phyloP scores from a whole-genome alignment of 2,888 invertebrate species.

The Helleia helle region DNA sequence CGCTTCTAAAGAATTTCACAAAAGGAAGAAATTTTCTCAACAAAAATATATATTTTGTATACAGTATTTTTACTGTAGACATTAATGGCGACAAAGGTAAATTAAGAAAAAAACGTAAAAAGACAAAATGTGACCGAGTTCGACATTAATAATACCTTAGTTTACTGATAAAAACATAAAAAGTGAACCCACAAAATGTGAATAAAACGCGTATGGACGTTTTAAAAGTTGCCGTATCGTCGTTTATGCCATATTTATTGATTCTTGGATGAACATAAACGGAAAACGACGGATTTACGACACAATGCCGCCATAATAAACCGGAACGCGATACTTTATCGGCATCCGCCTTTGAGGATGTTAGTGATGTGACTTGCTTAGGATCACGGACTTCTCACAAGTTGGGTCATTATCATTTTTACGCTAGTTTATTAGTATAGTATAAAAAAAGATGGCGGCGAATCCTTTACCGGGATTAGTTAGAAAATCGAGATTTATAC shows the following conservation, averaged over 20 bases:
- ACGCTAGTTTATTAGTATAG: too few relatives aligned
- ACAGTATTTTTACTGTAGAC: too few relatives aligned
- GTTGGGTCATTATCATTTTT: too few relatives aligned
- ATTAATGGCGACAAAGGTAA: too few relatives aligned
- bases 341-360: constrained; percentile 7
- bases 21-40: too few relatives aligned
- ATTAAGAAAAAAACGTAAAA: constrained; percentile 2
- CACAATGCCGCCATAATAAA: constrained; percentile 15
- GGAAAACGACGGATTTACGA: constrained; percentile 18
- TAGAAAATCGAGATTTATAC: too few relatives aligned
- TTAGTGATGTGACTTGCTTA: background rate
- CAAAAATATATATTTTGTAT: too few relatives aligned
- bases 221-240: constrained; percentile 5
- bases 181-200: background rate
- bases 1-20: too few relatives aligned
- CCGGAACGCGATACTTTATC: constrained; percentile 9
- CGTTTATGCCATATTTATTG: constrained; percentile 14
- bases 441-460: too few relatives aligned
- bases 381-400: too few relatives aligned
- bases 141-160: constrained; percentile 1
- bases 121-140: background rate
- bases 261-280: constrained; percentile 10
- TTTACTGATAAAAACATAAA: constrained; percentile 8
- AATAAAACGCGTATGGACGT: constrained; percentile 1
- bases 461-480: too few relatives aligned